A percentile compares a stretch with the other conserved stretches of the same genome.
These are phyloP conservation scores for Campaea margaritaria DNA, from an alignment of 2,888 invertebrate genomes.

Conservation along the genomic window DNA sequence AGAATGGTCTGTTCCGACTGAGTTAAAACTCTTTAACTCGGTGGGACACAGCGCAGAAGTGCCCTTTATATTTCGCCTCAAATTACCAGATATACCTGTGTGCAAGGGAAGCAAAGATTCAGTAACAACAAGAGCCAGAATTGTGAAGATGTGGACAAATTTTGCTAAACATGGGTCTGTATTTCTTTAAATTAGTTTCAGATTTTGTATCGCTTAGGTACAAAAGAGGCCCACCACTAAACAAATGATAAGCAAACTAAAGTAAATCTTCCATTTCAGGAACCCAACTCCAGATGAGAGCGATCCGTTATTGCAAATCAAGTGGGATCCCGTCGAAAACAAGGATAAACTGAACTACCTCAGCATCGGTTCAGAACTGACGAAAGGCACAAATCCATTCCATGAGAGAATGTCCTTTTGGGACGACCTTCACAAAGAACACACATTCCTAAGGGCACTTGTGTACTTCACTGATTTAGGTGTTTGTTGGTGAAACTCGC, in stretches of 20 bases:
- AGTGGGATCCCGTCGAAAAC: slow-evolving; percentile 74
- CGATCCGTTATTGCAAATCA: slow-evolving; percentile 70
- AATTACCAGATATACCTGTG: slow-evolving; percentile 46
- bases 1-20: slow-evolving; percentile 67
- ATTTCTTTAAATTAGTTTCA: slow-evolving; percentile 1
- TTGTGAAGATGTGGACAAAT: slow-evolving; percentile 80
- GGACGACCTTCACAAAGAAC: slow-evolving; percentile 71
- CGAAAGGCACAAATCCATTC: slow-evolving; percentile 75
- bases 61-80: slow-evolving; percentile 70
- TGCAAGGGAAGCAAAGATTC: slow-evolving; percentile 72
- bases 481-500: slow-evolving; percentile 52
- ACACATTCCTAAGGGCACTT: slow-evolving; percentile 63
- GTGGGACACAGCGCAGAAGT: slow-evolving; percentile 72
- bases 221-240: not conserved
- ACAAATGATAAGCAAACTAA: not conserved
- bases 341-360: slow-evolving; percentile 71
- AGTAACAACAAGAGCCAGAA: slow-evolving; percentile 63
- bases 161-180: slow-evolving; percentile 80
- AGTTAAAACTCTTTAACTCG: slow-evolving; percentile 60
- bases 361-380: slow-evolving; percentile 72
- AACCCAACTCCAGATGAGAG: slow-evolving; percentile 75
- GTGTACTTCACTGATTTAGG: slow-evolving; percentile 72
- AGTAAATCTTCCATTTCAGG: slow-evolving; percentile 48
- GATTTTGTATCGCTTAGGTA: too few relatives aligned
- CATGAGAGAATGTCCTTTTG: slow-evolving; percentile 77